phyloP scores from a whole-genome alignment of 2,113 vertebrate species.

The Phoxinus phoxinus region DNA sequence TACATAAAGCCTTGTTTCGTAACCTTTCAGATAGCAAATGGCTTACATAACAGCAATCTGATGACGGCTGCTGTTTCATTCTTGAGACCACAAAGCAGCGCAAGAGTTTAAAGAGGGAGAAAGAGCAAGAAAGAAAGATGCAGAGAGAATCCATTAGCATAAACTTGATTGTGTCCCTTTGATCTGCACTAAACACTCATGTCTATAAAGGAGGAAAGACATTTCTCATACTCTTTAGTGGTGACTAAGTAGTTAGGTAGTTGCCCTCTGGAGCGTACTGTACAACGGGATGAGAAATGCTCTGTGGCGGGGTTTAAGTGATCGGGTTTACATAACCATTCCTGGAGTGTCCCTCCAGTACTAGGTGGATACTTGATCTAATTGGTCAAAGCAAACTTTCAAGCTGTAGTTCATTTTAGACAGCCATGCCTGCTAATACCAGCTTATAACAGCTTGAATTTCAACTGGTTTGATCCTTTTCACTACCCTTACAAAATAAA shows the following conservation, averaged over 20 bases:
- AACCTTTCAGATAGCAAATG: not conserved
- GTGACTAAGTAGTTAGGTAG: slow-evolving; percentile 25
- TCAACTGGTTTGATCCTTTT: not conserved
- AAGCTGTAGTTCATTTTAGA: slow-evolving; percentile 68
- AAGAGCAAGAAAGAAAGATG: not conserved
- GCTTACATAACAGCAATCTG: not conserved
- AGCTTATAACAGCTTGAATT: not conserved
- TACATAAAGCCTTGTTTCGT: not conserved
- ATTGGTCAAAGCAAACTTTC: slow-evolving; percentile 72
- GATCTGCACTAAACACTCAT: slow-evolving; percentile 51
- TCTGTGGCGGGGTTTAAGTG: slow-evolving; percentile 33
- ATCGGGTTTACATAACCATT: slow-evolving; percentile 47
- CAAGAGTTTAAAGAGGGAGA: slow-evolving; percentile 5
- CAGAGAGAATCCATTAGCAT: slow-evolving; percentile 48
- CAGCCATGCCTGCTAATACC: slow-evolving; percentile 43
- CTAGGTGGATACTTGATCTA: slow-evolving; percentile 67
- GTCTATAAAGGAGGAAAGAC: slow-evolving; percentile 35
- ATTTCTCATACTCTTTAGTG: slow-evolving; percentile 10
- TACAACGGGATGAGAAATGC: slow-evolving; percentile 45
- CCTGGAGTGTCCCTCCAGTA: slow-evolving; percentile 47
- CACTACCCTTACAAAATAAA: not conserved
- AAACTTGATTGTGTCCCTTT: slow-evolving; percentile 56
- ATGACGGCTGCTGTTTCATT: not conserved
- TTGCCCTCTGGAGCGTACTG: not conserved
- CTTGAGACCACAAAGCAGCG: not conserved